phyloP scores from a whole-genome alignment of 2,113 vertebrate genomes.

The Garra rufa region DNA sequence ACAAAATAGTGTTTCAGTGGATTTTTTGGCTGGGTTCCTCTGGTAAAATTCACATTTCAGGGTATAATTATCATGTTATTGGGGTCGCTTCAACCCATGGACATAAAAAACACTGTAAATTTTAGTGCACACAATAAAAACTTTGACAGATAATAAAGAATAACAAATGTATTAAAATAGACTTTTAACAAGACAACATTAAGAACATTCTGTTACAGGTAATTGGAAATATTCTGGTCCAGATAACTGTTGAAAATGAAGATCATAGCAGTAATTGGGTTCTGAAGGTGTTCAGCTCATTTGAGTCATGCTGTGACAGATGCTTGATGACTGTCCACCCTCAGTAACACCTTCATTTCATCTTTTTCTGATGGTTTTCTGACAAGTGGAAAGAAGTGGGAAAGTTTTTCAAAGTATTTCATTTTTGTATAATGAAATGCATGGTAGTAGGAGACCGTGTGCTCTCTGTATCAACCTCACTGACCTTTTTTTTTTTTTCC shows the following conservation, averaged over 20 bases:
- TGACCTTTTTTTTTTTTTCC: neutral
- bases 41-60: too few relatives aligned
- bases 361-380: neutral
- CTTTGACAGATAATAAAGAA: neutral
- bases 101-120: neutral
- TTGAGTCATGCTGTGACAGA: slow-evolving; percentile 7
- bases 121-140: neutral
- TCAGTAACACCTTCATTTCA: neutral
- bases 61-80: too few relatives aligned
- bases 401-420: slow-evolving; percentile 15
- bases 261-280: slow-evolving; percentile 10
- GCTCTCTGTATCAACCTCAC: neutral
- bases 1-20: too few relatives aligned
- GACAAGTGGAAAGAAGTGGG: neutral
- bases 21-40: too few relatives aligned
- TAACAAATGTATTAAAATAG: neutral
- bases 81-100: too few relatives aligned
- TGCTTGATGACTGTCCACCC: neutral
- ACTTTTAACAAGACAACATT: neutral
- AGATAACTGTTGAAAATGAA: neutral
- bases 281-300: neutral
- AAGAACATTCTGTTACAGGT: neutral
- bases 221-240: neutral
- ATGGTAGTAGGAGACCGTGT: neutral
- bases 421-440: neutral